Conservation (phyloP, 1,140 invertebrate species). For the Tetramorium alpestre region DNA sequence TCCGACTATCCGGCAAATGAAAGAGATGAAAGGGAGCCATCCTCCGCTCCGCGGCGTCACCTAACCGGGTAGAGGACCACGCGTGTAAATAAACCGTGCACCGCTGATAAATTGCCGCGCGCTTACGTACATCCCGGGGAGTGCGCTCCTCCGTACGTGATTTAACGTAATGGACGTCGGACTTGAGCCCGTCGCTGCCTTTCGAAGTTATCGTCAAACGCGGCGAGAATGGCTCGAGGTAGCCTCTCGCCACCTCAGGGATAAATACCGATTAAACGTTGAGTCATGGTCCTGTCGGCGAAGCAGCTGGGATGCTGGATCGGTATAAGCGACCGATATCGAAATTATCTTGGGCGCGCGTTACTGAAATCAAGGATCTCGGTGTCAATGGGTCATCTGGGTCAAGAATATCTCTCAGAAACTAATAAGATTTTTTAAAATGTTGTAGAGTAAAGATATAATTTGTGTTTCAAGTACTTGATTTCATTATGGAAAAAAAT, state of each 20-base stretch:
- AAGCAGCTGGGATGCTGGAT: conserved; percentile 11
- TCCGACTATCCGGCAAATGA: conserved; percentile 58
- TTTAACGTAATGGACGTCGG: conserved; percentile 71
- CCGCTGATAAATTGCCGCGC: conserved; percentile 70
- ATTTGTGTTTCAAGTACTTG: neutral
- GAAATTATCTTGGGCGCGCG: neutral
- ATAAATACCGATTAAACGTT: conserved; percentile 55
- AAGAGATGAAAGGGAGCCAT: conserved; percentile 51
- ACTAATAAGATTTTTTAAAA: neutral
- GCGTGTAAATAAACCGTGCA: conserved; percentile 68
- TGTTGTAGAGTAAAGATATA: neutral
- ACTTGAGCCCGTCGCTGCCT: conserved; percentile 36
- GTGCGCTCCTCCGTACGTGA: conserved; percentile 52
- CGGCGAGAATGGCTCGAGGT: conserved; percentile 30
- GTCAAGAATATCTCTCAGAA: neutral
- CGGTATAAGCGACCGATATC: conserved; percentile 25
- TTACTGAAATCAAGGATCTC: neutral
- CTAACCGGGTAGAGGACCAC: neutral
- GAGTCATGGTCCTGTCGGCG: conserved; percentile 1
- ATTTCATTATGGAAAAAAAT: neutral
- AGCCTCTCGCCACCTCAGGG: conserved; percentile 32
- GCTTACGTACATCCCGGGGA: conserved; percentile 23
- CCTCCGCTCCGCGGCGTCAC: neutral
- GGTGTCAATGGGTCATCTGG: neutral
- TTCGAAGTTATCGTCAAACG: conserved; percentile 60